Conservation (phyloP, 2,113 vertebrate species). For the Heptranchias perlo region DNA sequence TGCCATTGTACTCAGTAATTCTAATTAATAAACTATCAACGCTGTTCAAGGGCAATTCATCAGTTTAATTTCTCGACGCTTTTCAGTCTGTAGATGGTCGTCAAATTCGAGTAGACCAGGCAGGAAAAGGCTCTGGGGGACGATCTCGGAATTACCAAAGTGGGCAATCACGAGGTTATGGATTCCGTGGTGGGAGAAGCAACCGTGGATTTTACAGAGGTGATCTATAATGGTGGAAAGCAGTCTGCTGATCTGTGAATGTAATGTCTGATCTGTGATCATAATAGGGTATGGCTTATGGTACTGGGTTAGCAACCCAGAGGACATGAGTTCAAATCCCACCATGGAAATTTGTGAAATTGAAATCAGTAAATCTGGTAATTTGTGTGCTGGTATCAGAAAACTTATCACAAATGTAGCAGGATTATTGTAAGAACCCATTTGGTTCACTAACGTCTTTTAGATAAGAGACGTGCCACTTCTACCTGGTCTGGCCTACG, state of each 20-base stretch:
- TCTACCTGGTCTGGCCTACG: neutral
- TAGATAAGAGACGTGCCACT: neutral
- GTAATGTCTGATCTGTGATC: neutral
- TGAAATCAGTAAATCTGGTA: neutral
- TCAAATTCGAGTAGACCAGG: slow-evolving; percentile 88
- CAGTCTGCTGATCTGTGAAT: neutral
- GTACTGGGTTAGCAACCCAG: neutral
- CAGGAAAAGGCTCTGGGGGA: slow-evolving; percentile 76
- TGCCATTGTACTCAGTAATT: neutral
- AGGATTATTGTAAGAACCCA: neutral
- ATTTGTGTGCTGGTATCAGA: neutral
- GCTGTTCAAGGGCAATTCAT: neutral
- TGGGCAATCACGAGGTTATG: slow-evolving; percentile 63
- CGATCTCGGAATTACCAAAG: slow-evolving; percentile 64
- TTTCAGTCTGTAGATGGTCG: slow-evolving; percentile 81
- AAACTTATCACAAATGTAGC: neutral
- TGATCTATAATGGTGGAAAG: slow-evolving; percentile 42
- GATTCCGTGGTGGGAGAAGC: slow-evolving; percentile 71
- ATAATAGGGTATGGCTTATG: neutral
- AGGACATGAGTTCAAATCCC: neutral
- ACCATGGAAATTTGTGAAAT: neutral
- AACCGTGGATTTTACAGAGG: slow-evolving; percentile 66
- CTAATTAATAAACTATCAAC: too few relatives aligned
- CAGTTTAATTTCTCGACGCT: neutral
- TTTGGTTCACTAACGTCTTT: too few relatives aligned